phyloP scores from a whole-genome alignment of 2,113 vertebrate species.

The Junco hyemalis region DNA sequence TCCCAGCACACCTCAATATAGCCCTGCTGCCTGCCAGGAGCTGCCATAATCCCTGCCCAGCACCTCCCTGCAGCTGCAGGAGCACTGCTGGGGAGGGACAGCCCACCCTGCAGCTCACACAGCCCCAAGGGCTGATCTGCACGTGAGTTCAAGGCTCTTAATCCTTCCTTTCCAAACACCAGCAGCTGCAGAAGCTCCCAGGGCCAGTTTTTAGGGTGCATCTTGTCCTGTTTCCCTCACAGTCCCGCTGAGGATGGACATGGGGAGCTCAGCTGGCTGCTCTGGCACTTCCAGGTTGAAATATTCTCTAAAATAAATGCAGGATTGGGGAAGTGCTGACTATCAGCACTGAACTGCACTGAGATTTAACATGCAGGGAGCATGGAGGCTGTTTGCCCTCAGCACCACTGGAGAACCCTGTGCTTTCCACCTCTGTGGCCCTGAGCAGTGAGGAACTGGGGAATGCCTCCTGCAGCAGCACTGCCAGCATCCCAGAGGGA shows the following conservation, averaged over 20 bases:
- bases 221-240: not conserved
- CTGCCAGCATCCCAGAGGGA: not conserved
- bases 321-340: not conserved
- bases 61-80: not conserved
- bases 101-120: not conserved
- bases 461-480: not conserved
- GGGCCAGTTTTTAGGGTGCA: not conserved
- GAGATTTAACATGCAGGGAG: not conserved
- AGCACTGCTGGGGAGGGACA: not conserved
- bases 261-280: not conserved
- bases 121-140: not conserved
- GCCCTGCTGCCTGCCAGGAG: not conserved
- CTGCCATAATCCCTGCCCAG: not conserved
- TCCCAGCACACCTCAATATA: not conserved
- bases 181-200: not conserved
- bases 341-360: not conserved
- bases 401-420: not conserved
- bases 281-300: not conserved
- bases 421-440: not conserved
- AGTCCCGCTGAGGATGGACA: not conserved
- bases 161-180: not conserved
- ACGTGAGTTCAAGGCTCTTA: not conserved
- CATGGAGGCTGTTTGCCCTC: not conserved
- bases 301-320: not conserved
- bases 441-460: rapidly evolving